A percentile compares a stretch with the other conserved stretches of the same genome.
Conservation (phyloP, 2,888 invertebrate genomes). For the Bombylius major region DNA sequence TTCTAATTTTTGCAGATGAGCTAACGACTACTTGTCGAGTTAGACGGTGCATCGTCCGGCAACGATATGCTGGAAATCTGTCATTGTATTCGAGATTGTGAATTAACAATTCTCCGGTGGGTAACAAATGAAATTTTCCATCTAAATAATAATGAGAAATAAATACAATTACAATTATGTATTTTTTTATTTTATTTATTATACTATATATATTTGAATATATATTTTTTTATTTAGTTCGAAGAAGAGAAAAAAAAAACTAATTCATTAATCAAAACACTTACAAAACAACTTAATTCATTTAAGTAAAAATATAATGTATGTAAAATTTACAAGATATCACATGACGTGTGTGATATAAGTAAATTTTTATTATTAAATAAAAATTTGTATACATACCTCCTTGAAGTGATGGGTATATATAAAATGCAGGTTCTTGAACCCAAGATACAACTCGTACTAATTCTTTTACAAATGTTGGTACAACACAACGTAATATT, state of each 20-base stretch:
- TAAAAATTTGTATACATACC: conserved; percentile 39
- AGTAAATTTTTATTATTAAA: not conserved
- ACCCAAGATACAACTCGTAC: conserved; percentile 64
- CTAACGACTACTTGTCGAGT: conserved; percentile 59
- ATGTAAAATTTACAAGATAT: too few species aligned
- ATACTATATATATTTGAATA: too few species aligned
- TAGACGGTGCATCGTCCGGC: conserved; percentile 59
- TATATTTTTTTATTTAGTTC: too few species aligned
- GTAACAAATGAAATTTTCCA: conserved; percentile 62
- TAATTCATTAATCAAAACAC: too few species aligned
- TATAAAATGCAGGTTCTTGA: conserved; percentile 59
- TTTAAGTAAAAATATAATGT: too few species aligned
- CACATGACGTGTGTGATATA: too few species aligned
- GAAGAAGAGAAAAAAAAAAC: too few species aligned
- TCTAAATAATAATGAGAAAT: conserved; percentile 38
- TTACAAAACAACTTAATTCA: too few species aligned
- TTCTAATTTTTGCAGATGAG: conserved; percentile 52
- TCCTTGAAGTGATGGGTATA: conserved; percentile 62
- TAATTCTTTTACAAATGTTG: conserved; percentile 59
- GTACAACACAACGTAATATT: conserved; percentile 56
- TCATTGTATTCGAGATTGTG: conserved; percentile 63
- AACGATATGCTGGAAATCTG: conserved; percentile 57
- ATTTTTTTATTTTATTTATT: not conserved
- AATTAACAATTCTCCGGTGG: conserved; percentile 59
- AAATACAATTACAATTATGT: not conserved